Evolutionary conservation across 2,888 invertebrate species (phyloP).

Genomic region (Caradrina kadenii): DNA sequence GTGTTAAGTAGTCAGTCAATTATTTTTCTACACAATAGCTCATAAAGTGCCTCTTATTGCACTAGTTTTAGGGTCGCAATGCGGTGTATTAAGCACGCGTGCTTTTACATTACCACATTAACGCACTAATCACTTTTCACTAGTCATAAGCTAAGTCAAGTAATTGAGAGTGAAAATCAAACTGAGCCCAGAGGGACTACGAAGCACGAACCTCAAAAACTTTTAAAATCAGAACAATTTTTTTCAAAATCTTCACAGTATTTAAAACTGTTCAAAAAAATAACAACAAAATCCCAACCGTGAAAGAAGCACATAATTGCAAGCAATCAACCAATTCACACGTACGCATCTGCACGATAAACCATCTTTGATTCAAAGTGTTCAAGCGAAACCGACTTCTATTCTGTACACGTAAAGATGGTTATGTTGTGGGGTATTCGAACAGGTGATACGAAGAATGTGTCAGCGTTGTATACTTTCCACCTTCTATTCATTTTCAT

Average conservation of each 20-base stretch:
- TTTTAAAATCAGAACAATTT: background rate
- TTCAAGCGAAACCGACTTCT: slow-evolving; percentile 14
- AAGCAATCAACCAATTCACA: slow-evolving; percentile 65
- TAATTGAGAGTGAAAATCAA: too few species aligned
- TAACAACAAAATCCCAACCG: slow-evolving; percentile 45
- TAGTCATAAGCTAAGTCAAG: too few species aligned
- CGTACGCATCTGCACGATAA: slow-evolving; percentile 59
- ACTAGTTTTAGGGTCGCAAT: too few species aligned
- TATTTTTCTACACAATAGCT: too few species aligned
- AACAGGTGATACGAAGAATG: slow-evolving; percentile 56
- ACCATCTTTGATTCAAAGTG: slow-evolving; percentile 21
- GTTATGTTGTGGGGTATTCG: slow-evolving; percentile 1
- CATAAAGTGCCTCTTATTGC: too few species aligned
- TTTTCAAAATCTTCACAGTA: background rate
- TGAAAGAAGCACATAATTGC: slow-evolving; percentile 59
- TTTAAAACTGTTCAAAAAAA: background rate
- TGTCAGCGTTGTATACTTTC: slow-evolving; percentile 63
- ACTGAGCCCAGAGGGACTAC: too few species aligned
- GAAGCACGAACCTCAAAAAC: background rate
- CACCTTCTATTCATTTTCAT: slow-evolving; percentile 68
- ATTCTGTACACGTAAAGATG: background rate
- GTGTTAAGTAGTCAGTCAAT: too few species aligned
- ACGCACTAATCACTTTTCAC: too few species aligned
- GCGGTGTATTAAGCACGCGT: too few species aligned
- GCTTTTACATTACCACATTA: too few species aligned